These are phyloP conservation scores for Callionymus lyra DNA, from an alignment of 2,113 vertebrate species.

Conservation along the genomic window DNA sequence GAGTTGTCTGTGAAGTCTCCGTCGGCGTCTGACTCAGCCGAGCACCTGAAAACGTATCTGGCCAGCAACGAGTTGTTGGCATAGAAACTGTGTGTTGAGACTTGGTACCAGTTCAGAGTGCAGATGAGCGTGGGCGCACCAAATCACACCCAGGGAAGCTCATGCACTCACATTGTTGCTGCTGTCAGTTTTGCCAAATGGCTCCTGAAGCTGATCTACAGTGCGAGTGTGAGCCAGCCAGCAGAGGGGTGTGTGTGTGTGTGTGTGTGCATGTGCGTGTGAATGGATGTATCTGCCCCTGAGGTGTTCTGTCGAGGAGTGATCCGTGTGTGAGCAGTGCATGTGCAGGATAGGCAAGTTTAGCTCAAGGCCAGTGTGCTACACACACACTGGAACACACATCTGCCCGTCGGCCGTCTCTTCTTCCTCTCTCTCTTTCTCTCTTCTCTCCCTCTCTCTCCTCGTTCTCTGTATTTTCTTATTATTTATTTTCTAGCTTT, in stretches of 20 bases:
- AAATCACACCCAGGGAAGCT: too few species aligned
- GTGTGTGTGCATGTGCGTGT: slow-evolving; percentile 14
- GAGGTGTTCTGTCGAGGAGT: slow-evolving; percentile 28
- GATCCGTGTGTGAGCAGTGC: slow-evolving; percentile 1
- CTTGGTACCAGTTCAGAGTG: too few species aligned
- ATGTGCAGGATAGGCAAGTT: slow-evolving; percentile 14
- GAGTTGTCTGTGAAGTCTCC: too few species aligned
- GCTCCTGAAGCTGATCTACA: slow-evolving; percentile 21
- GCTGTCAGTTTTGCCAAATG: slow-evolving; percentile 31
- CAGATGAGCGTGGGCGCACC: too few species aligned
- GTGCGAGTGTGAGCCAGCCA: slow-evolving; percentile 25
- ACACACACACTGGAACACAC: slow-evolving; percentile 5
- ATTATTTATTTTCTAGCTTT: slow-evolving; percentile 27
- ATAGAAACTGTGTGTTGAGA: too few species aligned
- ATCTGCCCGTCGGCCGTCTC: slow-evolving; percentile 23
- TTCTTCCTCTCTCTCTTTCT: slow-evolving; percentile 17
- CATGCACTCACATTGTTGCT: slow-evolving; percentile 5
- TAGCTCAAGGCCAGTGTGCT: slow-evolving; percentile 17
- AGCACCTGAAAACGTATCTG: too few species aligned
- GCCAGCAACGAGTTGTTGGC: too few species aligned
- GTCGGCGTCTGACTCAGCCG: too few species aligned
- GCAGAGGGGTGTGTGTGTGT: slow-evolving; percentile 49
- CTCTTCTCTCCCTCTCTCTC: slow-evolving; percentile 26
- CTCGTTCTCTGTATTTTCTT: slow-evolving; percentile 3
- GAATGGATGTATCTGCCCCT: slow-evolving; percentile 14